phyloP scores from a whole-genome alignment of 2,888 invertebrate genomes.

The Caradrina clavipalpis region DNA sequence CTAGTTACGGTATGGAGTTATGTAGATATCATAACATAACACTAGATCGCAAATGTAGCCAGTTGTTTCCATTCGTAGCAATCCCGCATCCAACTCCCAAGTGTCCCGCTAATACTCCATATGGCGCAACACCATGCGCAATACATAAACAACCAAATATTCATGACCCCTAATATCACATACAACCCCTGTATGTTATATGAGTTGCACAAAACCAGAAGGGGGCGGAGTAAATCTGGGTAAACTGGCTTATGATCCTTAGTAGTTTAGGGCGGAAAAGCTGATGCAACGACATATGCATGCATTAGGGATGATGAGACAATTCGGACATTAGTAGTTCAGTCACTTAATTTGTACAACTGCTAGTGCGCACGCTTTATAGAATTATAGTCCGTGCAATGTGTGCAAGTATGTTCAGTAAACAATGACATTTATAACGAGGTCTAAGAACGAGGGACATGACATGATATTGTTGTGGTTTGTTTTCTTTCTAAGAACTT shows the following conservation, averaged over 20 bases:
- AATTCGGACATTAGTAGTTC: slow-evolving; percentile 82
- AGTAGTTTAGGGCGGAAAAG: slow-evolving; percentile 84
- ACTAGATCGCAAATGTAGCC: slow-evolving; percentile 78
- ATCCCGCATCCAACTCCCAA: slow-evolving; percentile 85
- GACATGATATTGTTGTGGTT: not conserved
- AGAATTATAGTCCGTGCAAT: slow-evolving; percentile 26
- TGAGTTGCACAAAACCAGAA: slow-evolving; percentile 13
- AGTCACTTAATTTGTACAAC: slow-evolving; percentile 84
- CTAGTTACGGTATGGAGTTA: not conserved
- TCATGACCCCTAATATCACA: slow-evolving; percentile 66
- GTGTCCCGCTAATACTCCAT: slow-evolving; percentile 90
- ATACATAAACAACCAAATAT: slow-evolving; percentile 80
- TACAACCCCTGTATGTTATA: slow-evolving; percentile 25
- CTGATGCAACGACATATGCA: slow-evolving; percentile 89
- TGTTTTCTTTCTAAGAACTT: not conserved
- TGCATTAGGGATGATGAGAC: slow-evolving; percentile 89
- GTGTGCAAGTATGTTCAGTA: slow-evolving; percentile 19
- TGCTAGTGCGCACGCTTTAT: slow-evolving; percentile 69
- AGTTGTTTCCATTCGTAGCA: slow-evolving; percentile 86
- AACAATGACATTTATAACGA: slow-evolving; percentile 33
- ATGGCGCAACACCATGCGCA: slow-evolving; percentile 85
- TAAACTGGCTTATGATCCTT: slow-evolving; percentile 79
- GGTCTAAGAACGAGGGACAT: not conserved
- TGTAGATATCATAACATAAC: slow-evolving; percentile 34
- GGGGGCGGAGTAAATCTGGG: slow-evolving; percentile 64